Evolutionary conservation across 2,888 invertebrate species (phyloP).

Genomic region (Hymenopus coronatus): DNA sequence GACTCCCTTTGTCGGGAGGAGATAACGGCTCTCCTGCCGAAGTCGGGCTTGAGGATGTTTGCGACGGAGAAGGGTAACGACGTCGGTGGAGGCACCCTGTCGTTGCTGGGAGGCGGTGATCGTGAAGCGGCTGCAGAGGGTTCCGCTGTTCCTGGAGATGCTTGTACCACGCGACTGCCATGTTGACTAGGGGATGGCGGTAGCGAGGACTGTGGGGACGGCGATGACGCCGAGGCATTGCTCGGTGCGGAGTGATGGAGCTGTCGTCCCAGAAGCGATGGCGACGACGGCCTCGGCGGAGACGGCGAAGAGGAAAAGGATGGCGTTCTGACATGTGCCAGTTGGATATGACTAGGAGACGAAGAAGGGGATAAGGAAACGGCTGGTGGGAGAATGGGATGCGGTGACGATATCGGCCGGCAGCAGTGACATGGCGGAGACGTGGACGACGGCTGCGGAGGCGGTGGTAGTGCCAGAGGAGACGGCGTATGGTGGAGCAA

Average conservation of each 20-base stretch:
- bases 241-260: background rate
- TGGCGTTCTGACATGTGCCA: slow-evolving; percentile 52
- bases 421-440: slow-evolving; percentile 63
- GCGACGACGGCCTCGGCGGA: slow-evolving; percentile 45
- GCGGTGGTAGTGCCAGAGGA: slow-evolving; percentile 40
- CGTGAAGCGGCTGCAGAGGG: slow-evolving; percentile 39
- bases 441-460: slow-evolving; percentile 37
- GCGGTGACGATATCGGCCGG: slow-evolving; percentile 40
- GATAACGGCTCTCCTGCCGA: slow-evolving; percentile 63
- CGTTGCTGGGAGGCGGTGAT: background rate
- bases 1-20: slow-evolving; percentile 36
- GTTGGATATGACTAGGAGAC: slow-evolving; percentile 4
- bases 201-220: background rate
- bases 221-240: background rate
- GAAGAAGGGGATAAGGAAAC: background rate
- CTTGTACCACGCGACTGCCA: background rate
- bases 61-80: slow-evolving; percentile 78
- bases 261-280: slow-evolving; percentile 68
- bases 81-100: slow-evolving; percentile 35
- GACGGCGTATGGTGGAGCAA: slow-evolving; percentile 30
- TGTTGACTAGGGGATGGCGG: slow-evolving; percentile 12
- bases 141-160: slow-evolving; percentile 27
- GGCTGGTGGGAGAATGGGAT: background rate
- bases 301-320: slow-evolving; percentile 60
- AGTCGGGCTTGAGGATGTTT: slow-evolving; percentile 82